Conservation (phyloP, 2,113 vertebrate genomes). For the Struthio camelus region DNA sequence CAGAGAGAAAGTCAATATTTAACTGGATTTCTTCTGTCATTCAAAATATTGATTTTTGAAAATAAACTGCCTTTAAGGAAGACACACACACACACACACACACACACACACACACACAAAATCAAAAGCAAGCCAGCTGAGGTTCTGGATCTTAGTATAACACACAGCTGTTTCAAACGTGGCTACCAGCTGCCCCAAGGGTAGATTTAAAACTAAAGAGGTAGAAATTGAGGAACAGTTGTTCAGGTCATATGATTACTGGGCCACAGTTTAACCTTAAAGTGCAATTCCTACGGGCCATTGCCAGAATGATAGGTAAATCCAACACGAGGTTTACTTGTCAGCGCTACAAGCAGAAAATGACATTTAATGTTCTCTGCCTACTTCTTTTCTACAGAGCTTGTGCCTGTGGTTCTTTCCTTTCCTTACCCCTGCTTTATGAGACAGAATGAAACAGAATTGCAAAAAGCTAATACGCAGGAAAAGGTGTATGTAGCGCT, state of each 20-base stretch:
- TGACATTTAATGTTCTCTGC: neutral
- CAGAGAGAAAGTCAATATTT: constrained; percentile 64
- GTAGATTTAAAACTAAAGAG: neutral
- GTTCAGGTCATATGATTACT: neutral
- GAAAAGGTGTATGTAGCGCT: fast-evolving
- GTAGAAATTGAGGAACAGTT: constrained; percentile 5
- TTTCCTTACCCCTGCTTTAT: fast-evolving
- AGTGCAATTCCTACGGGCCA: neutral
- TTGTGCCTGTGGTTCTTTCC: neutral
- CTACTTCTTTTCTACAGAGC: neutral
- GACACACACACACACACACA: neutral
- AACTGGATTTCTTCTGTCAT: constrained; percentile 48
- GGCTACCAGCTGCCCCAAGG: neutral
- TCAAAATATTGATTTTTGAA: constrained; percentile 64
- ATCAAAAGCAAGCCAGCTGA: neutral
- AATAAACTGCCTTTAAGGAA: constrained; percentile 11
- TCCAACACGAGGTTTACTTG: neutral
- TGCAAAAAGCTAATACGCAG: neutral
- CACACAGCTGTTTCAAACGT: neutral
- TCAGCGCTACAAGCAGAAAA: neutral
- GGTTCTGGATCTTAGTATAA: neutral
- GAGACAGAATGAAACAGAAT: neutral
- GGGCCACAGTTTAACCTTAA: neutral
- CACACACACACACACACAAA: neutral
- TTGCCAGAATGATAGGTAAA: neutral